phyloP scores from a whole-genome alignment of 2,113 vertebrate species.

The Gulo gulo region DNA sequence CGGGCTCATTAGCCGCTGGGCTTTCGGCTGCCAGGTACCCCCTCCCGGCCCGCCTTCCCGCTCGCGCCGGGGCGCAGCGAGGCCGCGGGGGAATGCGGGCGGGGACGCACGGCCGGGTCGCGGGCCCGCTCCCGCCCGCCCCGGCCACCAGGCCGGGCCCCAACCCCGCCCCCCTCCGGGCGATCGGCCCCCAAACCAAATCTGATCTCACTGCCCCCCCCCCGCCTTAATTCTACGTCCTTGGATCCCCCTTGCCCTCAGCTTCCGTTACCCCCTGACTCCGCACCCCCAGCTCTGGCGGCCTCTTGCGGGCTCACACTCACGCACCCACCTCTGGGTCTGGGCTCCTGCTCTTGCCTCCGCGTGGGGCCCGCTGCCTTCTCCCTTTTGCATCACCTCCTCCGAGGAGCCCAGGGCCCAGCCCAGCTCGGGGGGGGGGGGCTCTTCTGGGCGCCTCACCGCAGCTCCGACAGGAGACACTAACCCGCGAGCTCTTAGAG shows the following conservation, averaged over 20 bases:
- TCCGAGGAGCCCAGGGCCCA: background rate
- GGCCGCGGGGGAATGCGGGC: rapidly evolving
- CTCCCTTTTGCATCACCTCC: background rate
- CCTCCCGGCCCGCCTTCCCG: background rate
- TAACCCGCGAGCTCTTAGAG: background rate
- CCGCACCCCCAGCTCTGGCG: background rate
- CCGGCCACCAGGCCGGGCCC: too few relatives aligned
- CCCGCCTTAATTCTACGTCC: background rate
- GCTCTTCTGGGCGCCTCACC: background rate
- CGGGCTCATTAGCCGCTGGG: constrained; percentile 66
- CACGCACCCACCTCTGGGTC: background rate
- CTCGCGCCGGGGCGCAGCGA: background rate
- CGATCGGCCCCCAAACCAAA: background rate
- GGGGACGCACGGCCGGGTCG: background rate
- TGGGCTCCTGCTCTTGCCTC: background rate
- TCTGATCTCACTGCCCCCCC: background rate
- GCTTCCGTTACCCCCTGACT: background rate
- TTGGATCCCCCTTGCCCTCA: background rate
- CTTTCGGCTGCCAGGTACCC: constrained; percentile 50
- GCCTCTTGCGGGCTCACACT: background rate
- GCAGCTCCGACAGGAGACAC: too few relatives aligned
- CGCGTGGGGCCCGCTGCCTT: rapidly evolving
- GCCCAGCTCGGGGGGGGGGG: background rate
- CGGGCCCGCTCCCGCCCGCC: background rate
- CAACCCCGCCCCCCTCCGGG: too few relatives aligned